phyloP scores from a whole-genome alignment of 2,797 vertebrate genomes.

The Pangasius krempfi region DNA sequence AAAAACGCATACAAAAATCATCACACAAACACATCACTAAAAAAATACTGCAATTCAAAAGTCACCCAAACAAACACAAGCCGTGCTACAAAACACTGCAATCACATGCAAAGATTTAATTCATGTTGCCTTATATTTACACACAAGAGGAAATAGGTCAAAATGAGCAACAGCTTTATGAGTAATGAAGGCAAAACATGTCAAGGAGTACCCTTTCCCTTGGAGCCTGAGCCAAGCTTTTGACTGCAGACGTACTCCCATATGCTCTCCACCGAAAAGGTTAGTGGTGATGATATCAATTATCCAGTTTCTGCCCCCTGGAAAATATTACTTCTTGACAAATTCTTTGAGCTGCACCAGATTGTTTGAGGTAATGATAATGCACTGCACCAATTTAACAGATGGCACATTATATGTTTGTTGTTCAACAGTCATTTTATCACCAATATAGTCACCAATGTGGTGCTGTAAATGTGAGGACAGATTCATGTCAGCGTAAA shows the following conservation, averaged over 20 bases:
- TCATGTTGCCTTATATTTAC: constrained; percentile 10
- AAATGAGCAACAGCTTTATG: constrained; percentile 40
- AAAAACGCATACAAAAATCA: neutral
- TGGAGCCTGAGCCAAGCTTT: constrained; percentile 15
- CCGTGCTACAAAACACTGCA: neutral
- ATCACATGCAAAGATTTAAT: neutral
- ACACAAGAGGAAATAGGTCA: constrained; percentile 20
- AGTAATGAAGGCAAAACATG: constrained; percentile 32
- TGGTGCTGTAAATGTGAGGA: neutral
- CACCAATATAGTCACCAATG: neutral
- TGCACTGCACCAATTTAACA: constrained; percentile 67
- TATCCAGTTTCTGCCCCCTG: constrained; percentile 60
- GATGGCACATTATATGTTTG: constrained; percentile 76
- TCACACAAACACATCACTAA: neutral
- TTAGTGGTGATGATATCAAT: constrained; percentile 62
- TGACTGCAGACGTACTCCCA: constrained; percentile 41
- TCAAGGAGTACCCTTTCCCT: constrained; percentile 24
- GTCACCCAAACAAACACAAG: constrained; percentile 21
- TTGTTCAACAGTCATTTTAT: constrained; percentile 55
- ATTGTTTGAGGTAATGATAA: constrained; percentile 71
- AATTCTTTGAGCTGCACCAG: constrained; percentile 66
- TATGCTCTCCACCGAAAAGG: constrained; percentile 50
- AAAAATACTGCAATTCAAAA: neutral
- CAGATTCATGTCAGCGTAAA: neutral
- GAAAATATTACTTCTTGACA: constrained; percentile 63